These are phyloP conservation scores for Mus caroli DNA, from an alignment of 2,797 vertebrate genomes.

Conservation along the genomic window DNA sequence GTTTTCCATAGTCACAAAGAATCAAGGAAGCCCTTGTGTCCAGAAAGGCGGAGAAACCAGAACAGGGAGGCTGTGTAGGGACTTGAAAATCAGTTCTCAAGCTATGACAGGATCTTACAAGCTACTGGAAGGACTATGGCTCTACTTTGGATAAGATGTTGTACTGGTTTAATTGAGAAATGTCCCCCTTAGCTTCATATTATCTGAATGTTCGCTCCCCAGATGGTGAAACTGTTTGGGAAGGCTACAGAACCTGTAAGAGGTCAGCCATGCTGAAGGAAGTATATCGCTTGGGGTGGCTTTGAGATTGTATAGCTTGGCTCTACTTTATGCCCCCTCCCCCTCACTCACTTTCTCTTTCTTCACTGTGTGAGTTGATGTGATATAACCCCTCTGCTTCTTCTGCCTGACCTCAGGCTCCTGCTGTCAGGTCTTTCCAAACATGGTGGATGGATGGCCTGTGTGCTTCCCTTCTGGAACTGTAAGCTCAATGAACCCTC, in stretches of 20 bases:
- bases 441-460: not conserved
- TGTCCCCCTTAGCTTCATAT: not conserved
- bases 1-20: not conserved
- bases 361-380: not conserved
- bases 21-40: not conserved
- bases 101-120: accelerated
- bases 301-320: not conserved
- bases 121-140: not conserved
- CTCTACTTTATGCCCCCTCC: too few species aligned
- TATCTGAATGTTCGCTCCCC: not conserved
- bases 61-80: not conserved
- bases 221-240: not conserved
- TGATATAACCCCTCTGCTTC: not conserved
- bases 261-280: not conserved
- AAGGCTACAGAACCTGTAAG: not conserved
- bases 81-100: not conserved
- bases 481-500: not conserved
- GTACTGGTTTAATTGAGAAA: not conserved
- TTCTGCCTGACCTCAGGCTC: not conserved
- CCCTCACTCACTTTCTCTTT: not conserved
- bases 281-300: not conserved
- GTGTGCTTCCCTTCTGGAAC: not conserved
- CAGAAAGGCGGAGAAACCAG: not conserved
- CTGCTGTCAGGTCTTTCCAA: not conserved
- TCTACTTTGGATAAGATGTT: not conserved